A percentile compares a stretch with the other conserved stretches of the same genome.
These are phyloP conservation scores for Busseola fusca DNA, from an alignment of 2,888 invertebrate genomes.

Conservation along the genomic window DNA sequence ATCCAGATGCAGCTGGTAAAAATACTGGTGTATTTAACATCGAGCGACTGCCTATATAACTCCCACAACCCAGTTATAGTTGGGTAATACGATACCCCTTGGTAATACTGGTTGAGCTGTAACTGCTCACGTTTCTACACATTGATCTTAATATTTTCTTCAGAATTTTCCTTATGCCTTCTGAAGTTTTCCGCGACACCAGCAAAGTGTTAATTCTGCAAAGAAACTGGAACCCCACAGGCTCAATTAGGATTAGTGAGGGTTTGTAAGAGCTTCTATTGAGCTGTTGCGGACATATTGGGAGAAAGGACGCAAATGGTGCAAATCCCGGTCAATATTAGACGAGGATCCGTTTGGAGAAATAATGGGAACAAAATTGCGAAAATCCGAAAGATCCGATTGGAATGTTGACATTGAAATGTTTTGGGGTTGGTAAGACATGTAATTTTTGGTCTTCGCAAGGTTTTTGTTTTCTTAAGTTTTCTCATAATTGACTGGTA, in stretches of 20 bases:
- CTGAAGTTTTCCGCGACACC: slow-evolving; percentile 19
- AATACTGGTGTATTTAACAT: no score
- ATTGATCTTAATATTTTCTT: slow-evolving; percentile 10
- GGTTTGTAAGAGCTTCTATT: slow-evolving; percentile 44
- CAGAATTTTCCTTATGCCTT: slow-evolving; percentile 8
- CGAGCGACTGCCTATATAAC: no score
- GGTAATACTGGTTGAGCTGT: no score
- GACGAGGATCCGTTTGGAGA: slow-evolving; percentile 21
- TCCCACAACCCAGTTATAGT: no score
- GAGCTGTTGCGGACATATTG: slow-evolving; percentile 45
- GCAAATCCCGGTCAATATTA: slow-evolving; percentile 53
- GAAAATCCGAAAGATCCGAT: slow-evolving; percentile 24
- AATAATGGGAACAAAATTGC: slow-evolving; percentile 44
- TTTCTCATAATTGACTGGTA: background rate
- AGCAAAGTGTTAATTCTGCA: slow-evolving; percentile 47
- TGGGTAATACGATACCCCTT: no score
- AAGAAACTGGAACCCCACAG: slow-evolving; percentile 39
- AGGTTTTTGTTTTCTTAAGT: background rate
- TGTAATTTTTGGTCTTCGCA: background rate
- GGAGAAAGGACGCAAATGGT: slow-evolving; percentile 48
- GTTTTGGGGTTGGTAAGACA: slow-evolving; percentile 1
- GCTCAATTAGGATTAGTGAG: slow-evolving; percentile 58
- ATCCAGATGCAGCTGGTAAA: no score
- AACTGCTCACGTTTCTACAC: no score
- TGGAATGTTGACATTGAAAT: slow-evolving; percentile 16